These are phyloP conservation scores for Leptinotarsa rubiginosa DNA, from an alignment of 2,888 invertebrate species.

Conservation along the genomic window DNA sequence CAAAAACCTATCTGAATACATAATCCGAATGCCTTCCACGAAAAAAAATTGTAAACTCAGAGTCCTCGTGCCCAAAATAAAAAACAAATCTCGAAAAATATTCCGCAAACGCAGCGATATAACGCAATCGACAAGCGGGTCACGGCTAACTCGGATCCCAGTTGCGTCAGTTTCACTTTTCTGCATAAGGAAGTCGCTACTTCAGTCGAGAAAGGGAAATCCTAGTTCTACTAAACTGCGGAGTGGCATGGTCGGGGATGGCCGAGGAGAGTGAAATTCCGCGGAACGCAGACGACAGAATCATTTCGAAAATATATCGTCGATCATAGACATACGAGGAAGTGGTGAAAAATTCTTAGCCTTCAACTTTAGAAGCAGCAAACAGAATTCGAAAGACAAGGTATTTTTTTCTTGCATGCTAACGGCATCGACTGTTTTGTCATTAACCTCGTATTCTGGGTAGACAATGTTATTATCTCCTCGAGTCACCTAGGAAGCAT, in stretches of 20 bases:
- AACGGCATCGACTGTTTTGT: no score
- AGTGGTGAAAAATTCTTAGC: no score
- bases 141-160: conserved; percentile 55
- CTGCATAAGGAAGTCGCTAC: conserved; percentile 52
- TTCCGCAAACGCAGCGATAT: conserved; percentile 20
- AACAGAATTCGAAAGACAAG: no score
- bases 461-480: no score
- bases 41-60: not conserved
- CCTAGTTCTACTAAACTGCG: conserved; percentile 47
- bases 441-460: no score
- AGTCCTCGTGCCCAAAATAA: conserved; percentile 20
- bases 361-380: no score
- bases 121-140: conserved; percentile 50
- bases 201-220: conserved; percentile 60
- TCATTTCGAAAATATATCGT: no score
- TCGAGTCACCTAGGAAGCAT: no score
- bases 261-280: not conserved
- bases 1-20: not conserved
- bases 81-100: conserved; percentile 19
- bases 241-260: not conserved
- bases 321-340: no score
- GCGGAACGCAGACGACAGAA: not conserved
- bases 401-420: no score
- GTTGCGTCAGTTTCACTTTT: conserved; percentile 51
- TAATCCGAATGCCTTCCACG: conserved; percentile 7